These are phyloP conservation scores for Crossocerus cetratus DNA, from an alignment of 2,888 invertebrate species.

Conservation along the genomic window DNA sequence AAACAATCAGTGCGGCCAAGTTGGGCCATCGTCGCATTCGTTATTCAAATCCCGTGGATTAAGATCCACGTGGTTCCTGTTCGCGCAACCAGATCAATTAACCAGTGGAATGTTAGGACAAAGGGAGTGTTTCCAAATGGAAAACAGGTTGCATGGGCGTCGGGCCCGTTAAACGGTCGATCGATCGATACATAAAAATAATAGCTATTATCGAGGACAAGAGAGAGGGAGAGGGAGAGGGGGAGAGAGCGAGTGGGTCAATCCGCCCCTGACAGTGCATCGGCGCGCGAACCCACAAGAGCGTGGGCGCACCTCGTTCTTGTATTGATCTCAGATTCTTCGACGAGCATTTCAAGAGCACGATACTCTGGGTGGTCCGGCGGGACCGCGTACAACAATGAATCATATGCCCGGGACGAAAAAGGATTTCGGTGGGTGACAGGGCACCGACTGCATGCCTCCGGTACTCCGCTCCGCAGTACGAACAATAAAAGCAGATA, in stretches of 20 bases:
- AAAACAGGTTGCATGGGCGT: no score
- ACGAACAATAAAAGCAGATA: conserved; percentile 35
- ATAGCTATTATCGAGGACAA: background rate
- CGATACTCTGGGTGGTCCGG: conserved; percentile 72
- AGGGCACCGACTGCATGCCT: conserved; percentile 45
- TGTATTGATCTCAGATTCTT: conserved; percentile 72
- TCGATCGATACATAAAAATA: conserved; percentile 1
- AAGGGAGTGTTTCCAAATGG: no score
- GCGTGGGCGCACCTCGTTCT: conserved; percentile 68
- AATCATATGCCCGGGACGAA: conserved; percentile 65
- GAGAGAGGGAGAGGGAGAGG: no score
- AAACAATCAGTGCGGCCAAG: no score
- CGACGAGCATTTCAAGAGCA: conserved; percentile 67
- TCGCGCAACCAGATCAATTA: no score
- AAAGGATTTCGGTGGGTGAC: conserved; percentile 63
- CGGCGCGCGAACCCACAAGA: conserved; percentile 61
- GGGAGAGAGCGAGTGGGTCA: conserved; percentile 39
- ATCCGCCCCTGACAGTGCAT: conserved; percentile 62
- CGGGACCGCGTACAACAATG: conserved; percentile 64
- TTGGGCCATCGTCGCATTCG: no score
- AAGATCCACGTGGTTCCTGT: no score
- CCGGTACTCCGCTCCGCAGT: conserved; percentile 32
- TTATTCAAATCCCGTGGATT: no score
- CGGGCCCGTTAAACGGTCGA: no score
- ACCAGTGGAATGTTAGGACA: no score